These are phyloP conservation scores for Pitangus sulphuratus DNA, from an alignment of 2,797 vertebrate species.

Conservation along the genomic window DNA sequence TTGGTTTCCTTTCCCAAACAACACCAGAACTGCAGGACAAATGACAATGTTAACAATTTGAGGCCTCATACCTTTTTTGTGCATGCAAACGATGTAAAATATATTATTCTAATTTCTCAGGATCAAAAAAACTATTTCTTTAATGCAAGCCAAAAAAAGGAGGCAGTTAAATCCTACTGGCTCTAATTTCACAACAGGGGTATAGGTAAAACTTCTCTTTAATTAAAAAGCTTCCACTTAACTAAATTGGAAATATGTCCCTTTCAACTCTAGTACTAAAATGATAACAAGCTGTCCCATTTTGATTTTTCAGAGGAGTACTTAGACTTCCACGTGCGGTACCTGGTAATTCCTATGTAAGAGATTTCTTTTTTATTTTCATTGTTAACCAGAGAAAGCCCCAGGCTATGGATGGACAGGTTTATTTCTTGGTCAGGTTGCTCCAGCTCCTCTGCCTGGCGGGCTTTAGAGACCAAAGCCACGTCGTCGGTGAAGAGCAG, in stretches of 20 bases:
- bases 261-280: neutral
- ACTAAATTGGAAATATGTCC: neutral
- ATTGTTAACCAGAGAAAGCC: conserved; percentile 93
- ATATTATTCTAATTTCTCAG: neutral
- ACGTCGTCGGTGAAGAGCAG: conserved; percentile 95
- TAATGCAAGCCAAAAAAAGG: neutral
- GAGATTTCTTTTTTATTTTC: conserved; percentile 89
- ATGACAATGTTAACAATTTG: neutral
- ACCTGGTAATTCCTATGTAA: conserved; percentile 95
- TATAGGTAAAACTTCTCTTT: neutral
- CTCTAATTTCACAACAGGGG: neutral
- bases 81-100: neutral
- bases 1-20: conserved; percentile 94
- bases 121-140: neutral
- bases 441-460: conserved; percentile 93
- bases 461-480: conserved; percentile 89
- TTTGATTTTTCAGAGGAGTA: neutral
- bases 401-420: conserved; percentile 91
- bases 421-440: conserved; percentile 91
- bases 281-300: neutral
- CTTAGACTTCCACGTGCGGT: neutral
- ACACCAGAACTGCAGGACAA: conserved; percentile 86
- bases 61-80: neutral
- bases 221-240: neutral
- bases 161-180: neutral